Base-by-base conservation (phyloP, 2,113 vertebrate genomes). In the Pedetes capensis region DNA sequence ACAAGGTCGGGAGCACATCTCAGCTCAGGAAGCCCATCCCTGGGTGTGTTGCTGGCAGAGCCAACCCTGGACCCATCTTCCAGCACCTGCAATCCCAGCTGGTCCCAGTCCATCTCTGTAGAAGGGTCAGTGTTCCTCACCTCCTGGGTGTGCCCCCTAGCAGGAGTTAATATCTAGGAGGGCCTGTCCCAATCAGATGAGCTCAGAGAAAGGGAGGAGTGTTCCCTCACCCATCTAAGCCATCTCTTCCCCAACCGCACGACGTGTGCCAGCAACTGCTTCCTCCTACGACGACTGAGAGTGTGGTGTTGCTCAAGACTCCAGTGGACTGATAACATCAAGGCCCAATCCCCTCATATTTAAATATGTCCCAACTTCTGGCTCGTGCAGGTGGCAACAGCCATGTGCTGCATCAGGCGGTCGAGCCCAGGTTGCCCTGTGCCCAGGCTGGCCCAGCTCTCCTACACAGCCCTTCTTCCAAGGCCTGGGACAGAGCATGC, bases 341-440 rank as follows among this genome's bases (percentile, higher is more conserved):
- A 68, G 81, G n/a, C 68, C 37, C 69, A 57, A 11, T n/a, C 76
- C 39, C 25, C 8, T n/a, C 8, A 49, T 44, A 6, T 34, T 72
- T 85, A 51, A 22, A 4, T 27, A 34, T 82, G 59, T 86, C 72
- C 25, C 66, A 42, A 27, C 47, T 75, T 76, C 76, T 57, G 81
- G 69, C 53, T 34, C 64, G 37, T 11, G 6, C 22, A 3, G 81
- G 16, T 29, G 51, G 80, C 87, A 87, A 63, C 3, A 1, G n/a
- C 27, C 69, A 4, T 1, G 9, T 51, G 1, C 39, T 42, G 27
- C 32, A 8, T 1, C 0, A 0, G 51, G 53, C 20, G 32, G 18
- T 37, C 3, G 2, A 32, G 85, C 49, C 47, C 59, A n/a, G 10
- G 39, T 23, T 42, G 66, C 89, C 27, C 68, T 34, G 16, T 14